phyloP scores from a whole-genome alignment of 37 sponge, comb jelly and placozoan genomes.

The Cladorhizidae sp. region DNA sequence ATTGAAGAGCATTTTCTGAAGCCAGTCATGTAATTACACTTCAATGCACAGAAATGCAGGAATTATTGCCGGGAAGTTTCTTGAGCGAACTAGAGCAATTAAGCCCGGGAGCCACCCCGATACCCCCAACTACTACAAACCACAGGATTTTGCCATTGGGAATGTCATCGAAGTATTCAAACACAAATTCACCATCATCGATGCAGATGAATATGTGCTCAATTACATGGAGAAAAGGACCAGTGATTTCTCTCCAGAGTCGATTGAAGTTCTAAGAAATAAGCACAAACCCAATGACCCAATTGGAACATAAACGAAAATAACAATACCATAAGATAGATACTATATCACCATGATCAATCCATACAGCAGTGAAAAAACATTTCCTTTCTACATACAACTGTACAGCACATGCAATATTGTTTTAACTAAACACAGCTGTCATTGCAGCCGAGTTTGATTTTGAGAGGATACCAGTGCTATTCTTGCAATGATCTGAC shows the following conservation, averaged over 20 bases:
- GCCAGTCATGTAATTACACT: background rate
- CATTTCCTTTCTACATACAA: too few species aligned
- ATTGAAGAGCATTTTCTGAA: background rate
- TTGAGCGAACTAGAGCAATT: conserved; percentile 77
- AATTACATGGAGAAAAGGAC: conserved; percentile 83
- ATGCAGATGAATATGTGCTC: conserved; percentile 90
- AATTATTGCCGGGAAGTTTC: conserved; percentile 92
- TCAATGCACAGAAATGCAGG: conserved; percentile 84
- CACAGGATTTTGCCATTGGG: conserved; percentile 91
- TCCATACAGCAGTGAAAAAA: too few species aligned
- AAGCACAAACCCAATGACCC: conserved; percentile 46
- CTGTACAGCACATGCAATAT: background rate
- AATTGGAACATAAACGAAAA: background rate
- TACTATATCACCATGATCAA: background rate
- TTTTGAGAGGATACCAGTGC: background rate
- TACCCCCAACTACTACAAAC: conserved; percentile 80
- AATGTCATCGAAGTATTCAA: conserved; percentile 81
- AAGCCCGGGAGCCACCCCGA: conserved; percentile 81
- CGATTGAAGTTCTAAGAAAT: conserved; percentile 75
- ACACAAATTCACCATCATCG: conserved; percentile 90
- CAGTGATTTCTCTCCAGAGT: conserved; percentile 71
- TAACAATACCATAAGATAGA: too few species aligned
- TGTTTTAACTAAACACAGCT: background rate
- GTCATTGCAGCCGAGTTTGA: background rate
- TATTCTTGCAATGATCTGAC: conserved; percentile 11